Percentiles rank a stretch among this genome's conserved stretches.
Evolutionary conservation across 2,888 invertebrate genomes (phyloP).

Genomic region (Leptinotarsa tumamoca): DNA sequence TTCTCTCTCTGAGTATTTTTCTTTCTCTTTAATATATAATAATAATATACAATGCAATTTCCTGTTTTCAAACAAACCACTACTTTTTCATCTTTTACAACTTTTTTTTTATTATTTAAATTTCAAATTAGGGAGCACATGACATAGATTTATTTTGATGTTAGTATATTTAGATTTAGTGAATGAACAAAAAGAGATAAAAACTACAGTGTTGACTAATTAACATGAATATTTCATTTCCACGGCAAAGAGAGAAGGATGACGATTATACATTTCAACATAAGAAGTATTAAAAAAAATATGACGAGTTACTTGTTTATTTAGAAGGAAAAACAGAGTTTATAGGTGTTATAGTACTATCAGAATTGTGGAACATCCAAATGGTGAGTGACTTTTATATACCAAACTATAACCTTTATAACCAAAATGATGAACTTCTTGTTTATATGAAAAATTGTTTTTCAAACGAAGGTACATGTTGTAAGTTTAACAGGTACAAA

Average conservation of each 20-base stretch:
- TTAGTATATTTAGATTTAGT: constrained; percentile 8
- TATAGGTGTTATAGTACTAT: constrained; percentile 12
- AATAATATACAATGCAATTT: no score
- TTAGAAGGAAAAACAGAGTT: neutral
- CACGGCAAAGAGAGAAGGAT: constrained; percentile 9
- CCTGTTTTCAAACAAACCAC: no score
- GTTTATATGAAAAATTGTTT: constrained; percentile 11
- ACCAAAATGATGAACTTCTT: constrained; percentile 10
- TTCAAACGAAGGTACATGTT: constrained; percentile 5
- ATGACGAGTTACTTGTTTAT: neutral
- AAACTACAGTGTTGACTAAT: constrained; percentile 17
- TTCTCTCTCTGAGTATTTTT: neutral
- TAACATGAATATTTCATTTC: constrained; percentile 12
- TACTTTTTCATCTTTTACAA: neutral
- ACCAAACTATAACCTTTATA: constrained; percentile 19
- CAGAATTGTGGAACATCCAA: constrained; percentile 15
- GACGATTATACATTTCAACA: constrained; percentile 8
- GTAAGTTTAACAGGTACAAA: constrained; percentile 12
- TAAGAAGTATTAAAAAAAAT: neutral
- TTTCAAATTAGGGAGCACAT: neutral
- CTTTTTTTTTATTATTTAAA: neutral
- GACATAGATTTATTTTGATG: constrained; percentile 7
- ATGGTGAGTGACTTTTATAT: constrained; percentile 11
- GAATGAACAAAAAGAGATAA: constrained; percentile 14
- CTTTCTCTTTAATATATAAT: no score